These are phyloP conservation scores for Acleris emargana DNA, from an alignment of 2,888 invertebrate genomes.

Conservation along the genomic window DNA sequence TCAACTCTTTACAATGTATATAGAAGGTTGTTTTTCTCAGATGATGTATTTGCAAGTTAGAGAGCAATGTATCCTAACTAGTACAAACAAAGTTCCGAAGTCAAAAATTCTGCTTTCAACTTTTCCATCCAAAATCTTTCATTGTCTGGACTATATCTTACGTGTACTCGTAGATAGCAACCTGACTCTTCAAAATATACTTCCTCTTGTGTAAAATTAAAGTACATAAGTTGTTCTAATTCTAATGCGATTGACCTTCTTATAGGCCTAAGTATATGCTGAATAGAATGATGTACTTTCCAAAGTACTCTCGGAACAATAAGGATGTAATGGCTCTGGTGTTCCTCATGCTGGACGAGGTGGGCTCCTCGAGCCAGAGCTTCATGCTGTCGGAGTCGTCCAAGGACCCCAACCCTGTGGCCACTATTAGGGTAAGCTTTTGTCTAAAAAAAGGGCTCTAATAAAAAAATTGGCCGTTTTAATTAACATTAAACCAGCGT, in stretches of 20 bases:
- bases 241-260: constrained; percentile 33
- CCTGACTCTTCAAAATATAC: constrained; percentile 18
- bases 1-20: no score
- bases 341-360: constrained; percentile 63
- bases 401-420: constrained; percentile 56
- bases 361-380: constrained; percentile 54
- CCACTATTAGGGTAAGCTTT: constrained; percentile 52
- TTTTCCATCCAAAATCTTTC: no score
- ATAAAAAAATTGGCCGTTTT: no score
- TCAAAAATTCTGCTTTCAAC: no score
- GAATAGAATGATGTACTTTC: constrained; percentile 53
- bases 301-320: constrained; percentile 48
- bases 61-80: no score
- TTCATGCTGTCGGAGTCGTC: constrained; percentile 60
- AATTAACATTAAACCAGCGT: no score
- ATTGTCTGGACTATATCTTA: no score
- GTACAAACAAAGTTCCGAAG: no score
- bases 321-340: constrained; percentile 49
- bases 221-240: not conserved
- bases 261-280: constrained; percentile 71
- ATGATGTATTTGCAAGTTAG: no score
- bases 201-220: not conserved
- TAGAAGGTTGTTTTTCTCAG: no score
- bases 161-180: no score
- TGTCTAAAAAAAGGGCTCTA: no score